Evolutionary conservation across 2,797 vertebrate genomes (phyloP).

Genomic region (Diplodus sargus): DNA sequence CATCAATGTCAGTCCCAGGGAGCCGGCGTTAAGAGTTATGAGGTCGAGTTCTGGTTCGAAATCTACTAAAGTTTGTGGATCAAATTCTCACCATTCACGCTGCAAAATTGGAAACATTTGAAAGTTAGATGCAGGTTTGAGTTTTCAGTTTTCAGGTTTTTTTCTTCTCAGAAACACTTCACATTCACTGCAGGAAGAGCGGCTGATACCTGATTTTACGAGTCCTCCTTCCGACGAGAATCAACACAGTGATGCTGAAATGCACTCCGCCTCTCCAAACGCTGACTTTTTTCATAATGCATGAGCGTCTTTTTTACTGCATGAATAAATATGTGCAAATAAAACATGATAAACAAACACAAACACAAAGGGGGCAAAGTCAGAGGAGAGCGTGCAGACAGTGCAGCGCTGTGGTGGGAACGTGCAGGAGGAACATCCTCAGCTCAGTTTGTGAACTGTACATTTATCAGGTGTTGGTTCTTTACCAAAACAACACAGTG

Average conservation of each 20-base stretch:
- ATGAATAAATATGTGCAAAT: constrained; percentile 14
- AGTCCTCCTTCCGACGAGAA: background rate
- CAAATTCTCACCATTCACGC: background rate
- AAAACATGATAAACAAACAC: background rate
- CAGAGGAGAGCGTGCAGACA: background rate
- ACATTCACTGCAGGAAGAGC: background rate
- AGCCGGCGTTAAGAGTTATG: background rate
- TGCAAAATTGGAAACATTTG: background rate
- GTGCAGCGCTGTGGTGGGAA: background rate
- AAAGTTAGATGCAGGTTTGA: background rate
- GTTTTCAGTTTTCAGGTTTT: background rate
- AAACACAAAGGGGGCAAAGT: background rate
- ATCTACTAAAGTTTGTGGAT: background rate
- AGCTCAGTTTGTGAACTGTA: background rate
- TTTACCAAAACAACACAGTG: background rate
- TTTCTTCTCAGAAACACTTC: background rate
- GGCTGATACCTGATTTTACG: background rate
- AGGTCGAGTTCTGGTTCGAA: background rate
- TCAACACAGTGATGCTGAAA: background rate
- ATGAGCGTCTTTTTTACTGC: constrained; percentile 18
- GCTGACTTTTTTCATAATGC: constrained; percentile 5
- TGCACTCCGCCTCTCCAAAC: background rate
- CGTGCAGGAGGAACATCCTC: background rate
- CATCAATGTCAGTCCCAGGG: no score
- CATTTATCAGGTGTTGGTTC: background rate